Evolutionary conservation across 2,113 vertebrate species (phyloP).

Genomic region (Oophaga pumilio): DNA sequence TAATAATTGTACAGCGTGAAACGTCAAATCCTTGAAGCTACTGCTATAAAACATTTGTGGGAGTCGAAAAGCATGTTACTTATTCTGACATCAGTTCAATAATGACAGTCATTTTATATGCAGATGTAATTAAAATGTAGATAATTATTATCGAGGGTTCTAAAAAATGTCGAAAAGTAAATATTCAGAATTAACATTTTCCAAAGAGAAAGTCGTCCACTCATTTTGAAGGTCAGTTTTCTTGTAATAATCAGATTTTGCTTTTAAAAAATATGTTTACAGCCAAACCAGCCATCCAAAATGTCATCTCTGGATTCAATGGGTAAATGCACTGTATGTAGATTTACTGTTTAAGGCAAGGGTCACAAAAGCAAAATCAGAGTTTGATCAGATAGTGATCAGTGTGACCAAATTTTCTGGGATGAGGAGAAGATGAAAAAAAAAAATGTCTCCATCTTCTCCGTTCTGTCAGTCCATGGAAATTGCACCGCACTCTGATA

Average conservation of each 20-base stretch:
- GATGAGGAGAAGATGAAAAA: too few species aligned
- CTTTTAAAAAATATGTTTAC: neutral
- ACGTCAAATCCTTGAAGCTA: neutral
- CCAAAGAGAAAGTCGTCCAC: neutral
- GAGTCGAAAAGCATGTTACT: neutral
- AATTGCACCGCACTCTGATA: too few species aligned
- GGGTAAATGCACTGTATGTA: neutral
- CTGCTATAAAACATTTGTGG: neutral
- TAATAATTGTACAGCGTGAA: neutral
- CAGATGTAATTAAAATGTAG: neutral
- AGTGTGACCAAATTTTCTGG: too few species aligned
- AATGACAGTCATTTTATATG: slow-evolving; percentile 38
- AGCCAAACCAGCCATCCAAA: neutral
- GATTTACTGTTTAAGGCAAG: neutral
- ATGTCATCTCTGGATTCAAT: neutral
- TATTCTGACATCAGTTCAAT: neutral
- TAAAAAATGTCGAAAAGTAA: neutral
- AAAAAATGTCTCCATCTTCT: too few species aligned
- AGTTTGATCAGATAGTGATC: too few species aligned
- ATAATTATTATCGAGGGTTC: neutral
- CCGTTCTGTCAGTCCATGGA: too few species aligned
- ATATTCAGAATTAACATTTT: neutral
- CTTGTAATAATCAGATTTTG: neutral
- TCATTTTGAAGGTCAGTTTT: neutral
- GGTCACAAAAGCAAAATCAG: too few species aligned